These are phyloP conservation scores for Petrocephalus microphthalmus DNA, from an alignment of 2,113 vertebrate species.

Conservation along the genomic window DNA sequence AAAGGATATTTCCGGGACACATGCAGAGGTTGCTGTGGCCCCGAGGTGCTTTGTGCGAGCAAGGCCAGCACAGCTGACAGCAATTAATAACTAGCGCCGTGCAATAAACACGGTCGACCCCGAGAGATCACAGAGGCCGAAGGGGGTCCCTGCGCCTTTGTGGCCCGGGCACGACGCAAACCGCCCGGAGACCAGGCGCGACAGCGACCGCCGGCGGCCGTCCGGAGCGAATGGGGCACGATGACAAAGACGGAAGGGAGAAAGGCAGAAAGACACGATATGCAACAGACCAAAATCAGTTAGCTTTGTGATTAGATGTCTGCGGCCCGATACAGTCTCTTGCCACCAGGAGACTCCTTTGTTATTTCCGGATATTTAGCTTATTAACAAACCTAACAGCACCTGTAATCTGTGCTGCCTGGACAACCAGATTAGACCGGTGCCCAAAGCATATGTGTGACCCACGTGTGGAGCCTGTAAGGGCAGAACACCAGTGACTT, in stretches of 20 bases:
- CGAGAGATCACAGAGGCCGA: slow-evolving; percentile 37
- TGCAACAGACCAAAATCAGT: background rate
- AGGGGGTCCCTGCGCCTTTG: slow-evolving; percentile 21
- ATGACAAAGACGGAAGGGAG: background rate
- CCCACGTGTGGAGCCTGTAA: background rate
- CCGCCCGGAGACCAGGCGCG: too few species aligned
- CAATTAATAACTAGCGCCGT: slow-evolving; percentile 41
- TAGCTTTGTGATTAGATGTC: background rate
- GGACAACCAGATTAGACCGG: background rate
- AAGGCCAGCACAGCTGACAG: slow-evolving; percentile 38
- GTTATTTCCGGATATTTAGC: background rate
- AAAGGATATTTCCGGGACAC: slow-evolving; percentile 39
- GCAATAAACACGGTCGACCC: slow-evolving; percentile 30
- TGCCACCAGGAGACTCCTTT: background rate
- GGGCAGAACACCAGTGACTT: background rate
- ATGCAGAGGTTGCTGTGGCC: slow-evolving; percentile 30
- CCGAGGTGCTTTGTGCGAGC: slow-evolving; percentile 36
- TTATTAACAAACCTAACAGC: background rate
- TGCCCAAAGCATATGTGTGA: background rate
- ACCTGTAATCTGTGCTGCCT: background rate
- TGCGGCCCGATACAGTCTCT: background rate
- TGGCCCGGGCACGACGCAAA: slow-evolving; percentile 20
- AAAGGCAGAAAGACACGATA: background rate
- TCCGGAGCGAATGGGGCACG: background rate
- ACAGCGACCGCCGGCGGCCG: too few species aligned